Evolutionary conservation across 1,140 invertebrate species (phyloP), one percentile per base, ranked within the genome.

Genomic region (Camponotus pennsylvanicus): DNA sequence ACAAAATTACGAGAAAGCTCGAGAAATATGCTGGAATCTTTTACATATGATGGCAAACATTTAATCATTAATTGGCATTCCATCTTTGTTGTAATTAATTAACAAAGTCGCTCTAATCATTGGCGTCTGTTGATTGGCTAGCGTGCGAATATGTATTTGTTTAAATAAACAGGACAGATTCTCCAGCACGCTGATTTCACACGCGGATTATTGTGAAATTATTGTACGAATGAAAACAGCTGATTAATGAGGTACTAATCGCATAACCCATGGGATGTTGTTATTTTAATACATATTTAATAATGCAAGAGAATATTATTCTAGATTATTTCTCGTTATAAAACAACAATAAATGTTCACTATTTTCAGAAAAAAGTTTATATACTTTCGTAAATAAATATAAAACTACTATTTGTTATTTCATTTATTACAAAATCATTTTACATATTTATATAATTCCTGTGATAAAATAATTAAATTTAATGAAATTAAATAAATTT

Each of bases 201-300:
- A 73, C 79, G 55, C 55, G 57, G 79, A 83, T 83, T 83, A 80
- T 80, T 49, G 27, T 57, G 49, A 80, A 80, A 80, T 80, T 71
- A 83, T 73, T 73, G 69, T 49, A 34, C 79, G 55, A 63, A 83
- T 83, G 55, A 57, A 75, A 73, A 57, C 67, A 83, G 61, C 40
- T 83, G 69, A 83, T 83, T 83, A 75, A 83, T 83, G 69, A 32
- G 57, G 49, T 57, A n/a, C 42, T 37, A 55, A 75, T 83, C 18
- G 13, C 55, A 27, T 71, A 55, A 71, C 42, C 55, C 40, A 42
- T 6, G 27, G 66, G 32, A n/a, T 59, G 18, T 73, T 83, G 32
- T 83, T 83, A 83, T 63, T 83, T 69, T 49, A 73, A 83, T 8
- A n/a, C n/a, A 61, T 73, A 63, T 73, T 73, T 73, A 27, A 71